Conservation (phyloP, 1,140 invertebrate genomes). For the Drosophila insularis region DNA sequence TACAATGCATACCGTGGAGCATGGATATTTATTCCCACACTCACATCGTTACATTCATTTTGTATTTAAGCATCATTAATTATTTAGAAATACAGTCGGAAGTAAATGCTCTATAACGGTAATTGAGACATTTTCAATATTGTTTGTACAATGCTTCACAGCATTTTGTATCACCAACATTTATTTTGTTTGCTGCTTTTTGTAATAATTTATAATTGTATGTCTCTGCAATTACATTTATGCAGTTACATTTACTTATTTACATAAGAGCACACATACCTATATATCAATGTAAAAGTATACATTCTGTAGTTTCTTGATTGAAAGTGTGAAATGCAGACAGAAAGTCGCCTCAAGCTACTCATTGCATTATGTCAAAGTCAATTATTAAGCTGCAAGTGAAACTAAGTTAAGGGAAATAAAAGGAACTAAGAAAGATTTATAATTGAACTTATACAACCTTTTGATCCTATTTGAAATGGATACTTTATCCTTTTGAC, state of each 20-base stretch:
- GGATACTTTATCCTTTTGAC: too few relatives aligned
- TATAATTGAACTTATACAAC: too few relatives aligned
- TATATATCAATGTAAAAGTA: not conserved
- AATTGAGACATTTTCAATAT: conserved; percentile 80
- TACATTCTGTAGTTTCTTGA: not conserved
- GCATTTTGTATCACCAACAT: conserved; percentile 40
- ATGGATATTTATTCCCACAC: conserved; percentile 61
- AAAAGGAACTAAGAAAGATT: too few relatives aligned
- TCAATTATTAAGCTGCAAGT: too few relatives aligned
- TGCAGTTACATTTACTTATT: not conserved
- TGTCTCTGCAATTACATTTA: not conserved
- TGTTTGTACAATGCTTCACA: conserved; percentile 50
- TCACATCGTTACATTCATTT: conserved; percentile 33
- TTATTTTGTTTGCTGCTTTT: conserved; percentile 35
- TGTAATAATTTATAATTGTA: not conserved
- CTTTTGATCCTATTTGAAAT: too few relatives aligned
- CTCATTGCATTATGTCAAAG: too few relatives aligned
- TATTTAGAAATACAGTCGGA: conserved; percentile 78
- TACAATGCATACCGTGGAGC: not conserved
- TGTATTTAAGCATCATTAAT: conserved; percentile 78
- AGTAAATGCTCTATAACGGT: conserved; percentile 76
- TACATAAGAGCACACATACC: not conserved
- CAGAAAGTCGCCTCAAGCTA: not conserved
- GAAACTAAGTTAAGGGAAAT: too few relatives aligned
- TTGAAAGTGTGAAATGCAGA: not conserved